Conservation (phyloP, 1,140 invertebrate species). For the Ylistrum balloti region DNA sequence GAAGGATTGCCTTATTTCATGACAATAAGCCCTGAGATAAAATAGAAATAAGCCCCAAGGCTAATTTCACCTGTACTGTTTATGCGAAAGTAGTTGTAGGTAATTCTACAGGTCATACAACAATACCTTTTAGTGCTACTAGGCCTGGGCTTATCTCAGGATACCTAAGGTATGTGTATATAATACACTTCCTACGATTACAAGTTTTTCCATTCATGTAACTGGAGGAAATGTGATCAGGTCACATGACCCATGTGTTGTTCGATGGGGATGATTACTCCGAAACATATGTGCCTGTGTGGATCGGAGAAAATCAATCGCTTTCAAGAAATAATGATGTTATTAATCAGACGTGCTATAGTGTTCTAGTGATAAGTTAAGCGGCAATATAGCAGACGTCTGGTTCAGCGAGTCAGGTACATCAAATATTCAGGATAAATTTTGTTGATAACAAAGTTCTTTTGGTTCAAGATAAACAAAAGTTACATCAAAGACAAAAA, state of each 20-base stretch:
- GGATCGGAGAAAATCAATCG: slow-evolving; percentile 5
- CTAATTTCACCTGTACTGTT: too few species aligned
- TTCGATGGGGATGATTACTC: neutral
- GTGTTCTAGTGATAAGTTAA: neutral
- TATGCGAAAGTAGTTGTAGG: too few species aligned
- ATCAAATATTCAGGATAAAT: neutral
- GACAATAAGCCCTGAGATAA: too few species aligned
- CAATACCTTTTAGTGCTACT: too few species aligned
- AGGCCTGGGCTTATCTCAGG: too few species aligned
- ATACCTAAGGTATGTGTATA: too few species aligned
- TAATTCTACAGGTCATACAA: too few species aligned
- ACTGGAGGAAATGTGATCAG: neutral
- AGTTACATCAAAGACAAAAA: neutral
- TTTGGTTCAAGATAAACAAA: too few species aligned
- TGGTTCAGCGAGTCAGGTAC: neutral
- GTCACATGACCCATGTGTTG: slow-evolving; percentile 19
- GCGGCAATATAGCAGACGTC: neutral
- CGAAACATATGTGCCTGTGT: neutral
- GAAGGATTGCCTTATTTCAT: too few species aligned
- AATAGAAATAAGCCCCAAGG: too few species aligned
- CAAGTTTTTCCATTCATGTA: neutral
- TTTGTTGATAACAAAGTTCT: neutral
- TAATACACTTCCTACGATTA: too few species aligned
- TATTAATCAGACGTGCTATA: neutral
- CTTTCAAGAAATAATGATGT: neutral